Evolutionary conservation across 2,888 invertebrate species (phyloP).

Genomic region (Cephus pygmeus): DNA sequence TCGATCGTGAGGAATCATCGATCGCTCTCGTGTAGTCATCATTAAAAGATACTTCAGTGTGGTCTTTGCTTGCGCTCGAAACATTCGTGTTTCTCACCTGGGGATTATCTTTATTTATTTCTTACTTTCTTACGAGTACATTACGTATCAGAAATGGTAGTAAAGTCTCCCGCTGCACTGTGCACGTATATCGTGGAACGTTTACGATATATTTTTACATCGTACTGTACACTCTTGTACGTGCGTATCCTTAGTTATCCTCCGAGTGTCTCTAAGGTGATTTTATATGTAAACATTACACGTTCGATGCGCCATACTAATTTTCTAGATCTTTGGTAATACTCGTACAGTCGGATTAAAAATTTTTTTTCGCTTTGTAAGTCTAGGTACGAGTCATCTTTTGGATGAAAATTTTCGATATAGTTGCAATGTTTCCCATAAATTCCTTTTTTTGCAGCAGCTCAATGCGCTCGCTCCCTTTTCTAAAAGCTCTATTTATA

Average conservation of each 20-base stretch:
- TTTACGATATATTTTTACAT: background rate
- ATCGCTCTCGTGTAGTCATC: background rate
- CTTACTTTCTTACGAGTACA: background rate
- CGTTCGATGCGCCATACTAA: background rate
- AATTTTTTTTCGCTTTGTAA: background rate
- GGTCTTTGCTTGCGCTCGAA: background rate
- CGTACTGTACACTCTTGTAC: background rate
- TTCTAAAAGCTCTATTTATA: background rate
- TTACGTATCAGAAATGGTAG: background rate
- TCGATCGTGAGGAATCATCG: background rate
- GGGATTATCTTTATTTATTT: background rate
- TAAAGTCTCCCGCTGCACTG: background rate
- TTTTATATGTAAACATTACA: background rate
- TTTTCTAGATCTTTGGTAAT: background rate
- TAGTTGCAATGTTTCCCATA: background rate
- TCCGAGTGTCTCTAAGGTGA: background rate
- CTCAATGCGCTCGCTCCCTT: background rate
- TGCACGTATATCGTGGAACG: background rate
- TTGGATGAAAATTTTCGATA: background rate
- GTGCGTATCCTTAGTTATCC: background rate
- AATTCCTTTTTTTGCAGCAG: background rate
- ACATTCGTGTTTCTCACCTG: background rate
- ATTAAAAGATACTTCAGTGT: background rate
- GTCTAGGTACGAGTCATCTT: no score
- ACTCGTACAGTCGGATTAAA: background rate